A percentile compares a stretch with the other conserved stretches of the same genome.
Conservation (phyloP, 2,797 vertebrate species). For the Scolopax rusticola region DNA sequence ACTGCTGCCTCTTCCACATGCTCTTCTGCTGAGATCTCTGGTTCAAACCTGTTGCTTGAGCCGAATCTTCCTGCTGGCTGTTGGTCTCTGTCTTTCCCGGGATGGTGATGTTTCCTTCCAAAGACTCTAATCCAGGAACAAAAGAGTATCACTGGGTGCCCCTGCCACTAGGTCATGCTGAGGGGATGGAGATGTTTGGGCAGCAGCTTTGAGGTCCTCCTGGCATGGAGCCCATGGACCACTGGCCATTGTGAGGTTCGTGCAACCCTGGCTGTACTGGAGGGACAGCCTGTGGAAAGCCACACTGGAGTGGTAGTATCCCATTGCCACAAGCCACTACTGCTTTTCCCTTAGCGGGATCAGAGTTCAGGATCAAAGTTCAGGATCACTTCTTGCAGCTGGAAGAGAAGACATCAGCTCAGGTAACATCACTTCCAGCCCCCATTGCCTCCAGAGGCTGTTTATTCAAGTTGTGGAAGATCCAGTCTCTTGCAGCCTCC, state of each 20-base stretch:
- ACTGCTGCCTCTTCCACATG: not conserved
- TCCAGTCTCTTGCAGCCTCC: not conserved
- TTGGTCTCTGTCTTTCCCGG: not conserved
- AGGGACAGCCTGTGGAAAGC: accelerated
- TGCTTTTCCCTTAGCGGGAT: accelerated
- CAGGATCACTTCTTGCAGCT: not conserved
- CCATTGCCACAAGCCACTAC: not conserved
- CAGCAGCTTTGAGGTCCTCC: not conserved
- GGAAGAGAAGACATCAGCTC: not conserved
- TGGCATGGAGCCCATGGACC: not conserved
- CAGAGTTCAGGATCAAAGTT: not conserved
- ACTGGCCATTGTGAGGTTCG: not conserved
- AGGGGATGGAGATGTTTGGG: not conserved
- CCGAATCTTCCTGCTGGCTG: not conserved
- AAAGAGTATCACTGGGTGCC: not conserved
- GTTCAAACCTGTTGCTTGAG: not conserved
- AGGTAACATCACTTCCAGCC: not conserved
- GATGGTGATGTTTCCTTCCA: not conserved
- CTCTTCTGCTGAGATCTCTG: not conserved
- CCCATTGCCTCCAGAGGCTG: not conserved
- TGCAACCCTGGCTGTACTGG: not conserved
- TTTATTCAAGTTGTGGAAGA: not conserved
- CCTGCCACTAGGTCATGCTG: not conserved
- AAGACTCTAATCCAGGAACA: not conserved
- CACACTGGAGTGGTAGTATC: not conserved